These are phyloP conservation scores for Brachylomia viminalis DNA, from an alignment of 2,888 invertebrate species.

Conservation along the genomic window DNA sequence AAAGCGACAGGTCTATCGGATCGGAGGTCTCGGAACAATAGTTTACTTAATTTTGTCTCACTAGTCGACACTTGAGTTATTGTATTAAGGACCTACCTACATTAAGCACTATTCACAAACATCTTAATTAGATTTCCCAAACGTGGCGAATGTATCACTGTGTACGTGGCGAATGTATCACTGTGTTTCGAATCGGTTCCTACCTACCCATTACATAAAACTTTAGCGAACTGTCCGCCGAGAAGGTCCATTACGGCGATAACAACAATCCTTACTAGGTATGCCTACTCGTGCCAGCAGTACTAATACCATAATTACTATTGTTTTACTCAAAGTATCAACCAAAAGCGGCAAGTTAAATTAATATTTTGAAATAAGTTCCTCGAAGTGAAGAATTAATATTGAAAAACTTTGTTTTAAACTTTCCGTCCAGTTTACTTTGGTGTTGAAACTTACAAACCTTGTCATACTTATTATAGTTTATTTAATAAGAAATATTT, in stretches of 20 bases:
- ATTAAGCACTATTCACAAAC: neutral
- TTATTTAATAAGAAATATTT: conserved; percentile 12
- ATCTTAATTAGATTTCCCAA: neutral
- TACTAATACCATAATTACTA: conserved; percentile 15
- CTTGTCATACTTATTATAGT: conserved; percentile 28
- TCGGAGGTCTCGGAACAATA: neutral
- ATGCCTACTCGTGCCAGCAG: neutral
- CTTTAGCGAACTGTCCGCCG: neutral
- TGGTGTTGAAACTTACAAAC: conserved; percentile 18
- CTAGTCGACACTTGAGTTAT: neutral
- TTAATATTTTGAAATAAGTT: conserved; percentile 40
- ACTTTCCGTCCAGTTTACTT: conserved; percentile 23
- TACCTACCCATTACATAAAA: neutral
- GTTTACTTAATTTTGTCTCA: neutral
- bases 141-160: neutral
- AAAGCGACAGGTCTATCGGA: neutral
- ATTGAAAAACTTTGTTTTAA: conserved; percentile 47
- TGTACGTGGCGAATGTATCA: neutral
- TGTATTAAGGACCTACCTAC: neutral
- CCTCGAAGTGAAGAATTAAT: conserved; percentile 29
- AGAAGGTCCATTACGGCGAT: neutral
- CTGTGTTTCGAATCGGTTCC: neutral
- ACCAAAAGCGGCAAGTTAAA: conserved; percentile 23
- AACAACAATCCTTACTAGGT: neutral
- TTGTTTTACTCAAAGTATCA: conserved; percentile 22